Conservation (phyloP, 2,888 invertebrate genomes). For the Caenorhabditis sp. region DNA sequence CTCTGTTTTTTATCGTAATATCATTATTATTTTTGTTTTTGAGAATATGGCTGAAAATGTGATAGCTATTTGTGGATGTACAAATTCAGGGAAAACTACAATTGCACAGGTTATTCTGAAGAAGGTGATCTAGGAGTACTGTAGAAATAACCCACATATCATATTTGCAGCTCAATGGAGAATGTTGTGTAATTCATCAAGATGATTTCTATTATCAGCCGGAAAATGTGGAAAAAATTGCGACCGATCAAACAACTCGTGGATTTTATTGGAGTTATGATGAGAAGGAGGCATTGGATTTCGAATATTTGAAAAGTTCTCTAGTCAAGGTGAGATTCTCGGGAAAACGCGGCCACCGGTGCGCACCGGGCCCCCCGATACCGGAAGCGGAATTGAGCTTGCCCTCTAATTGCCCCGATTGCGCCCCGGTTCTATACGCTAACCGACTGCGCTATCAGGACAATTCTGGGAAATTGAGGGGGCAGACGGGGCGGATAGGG, state of each 20-base stretch:
- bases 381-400: too few species aligned
- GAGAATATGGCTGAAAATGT: background rate
- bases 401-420: too few species aligned
- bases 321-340: background rate
- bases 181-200: conserved; percentile 48
- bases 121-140: conserved; percentile 32
- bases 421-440: too few species aligned
- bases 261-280: conserved; percentile 43
- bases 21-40: background rate
- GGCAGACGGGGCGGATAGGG: too few species aligned
- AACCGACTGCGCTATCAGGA: too few species aligned
- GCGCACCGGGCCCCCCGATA: too few species aligned
- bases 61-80: conserved; percentile 55
- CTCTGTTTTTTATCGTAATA: background rate
- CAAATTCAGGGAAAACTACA: conserved; percentile 68
- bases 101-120: conserved; percentile 49
- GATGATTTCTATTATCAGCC: conserved; percentile 59
- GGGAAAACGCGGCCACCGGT: too few species aligned
- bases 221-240: conserved; percentile 45
- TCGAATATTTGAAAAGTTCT: background rate
- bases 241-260: conserved; percentile 11
- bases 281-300: conserved; percentile 23
- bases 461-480: too few species aligned
- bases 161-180: background rate
- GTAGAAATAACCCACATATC: too few species aligned